Percentiles rank a stretch among this genome's conserved stretches.
phyloP scores from a whole-genome alignment of 2,797 vertebrate species.

The Dendrocincla tyrannina region DNA sequence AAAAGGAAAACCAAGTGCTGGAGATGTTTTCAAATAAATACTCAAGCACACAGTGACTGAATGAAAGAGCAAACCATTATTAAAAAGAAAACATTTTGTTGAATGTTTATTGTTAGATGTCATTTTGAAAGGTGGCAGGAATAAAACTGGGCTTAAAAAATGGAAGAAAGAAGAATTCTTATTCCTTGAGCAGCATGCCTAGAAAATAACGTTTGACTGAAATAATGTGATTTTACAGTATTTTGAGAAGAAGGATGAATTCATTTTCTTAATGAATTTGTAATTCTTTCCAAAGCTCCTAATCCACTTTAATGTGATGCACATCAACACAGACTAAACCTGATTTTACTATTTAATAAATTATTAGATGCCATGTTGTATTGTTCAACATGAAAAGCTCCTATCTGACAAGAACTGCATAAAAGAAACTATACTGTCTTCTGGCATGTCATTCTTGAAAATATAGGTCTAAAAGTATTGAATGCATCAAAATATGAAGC shows the following conservation, averaged over 20 bases:
- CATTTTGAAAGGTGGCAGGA: background rate
- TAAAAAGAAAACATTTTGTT: background rate
- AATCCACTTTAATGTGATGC: background rate
- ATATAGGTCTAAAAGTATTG: background rate
- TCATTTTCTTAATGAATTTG: background rate
- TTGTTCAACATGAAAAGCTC: background rate
- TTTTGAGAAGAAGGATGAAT: background rate
- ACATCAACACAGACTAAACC: background rate
- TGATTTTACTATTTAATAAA: background rate
- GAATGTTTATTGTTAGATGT: background rate
- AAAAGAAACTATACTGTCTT: background rate
- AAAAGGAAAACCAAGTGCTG: background rate
- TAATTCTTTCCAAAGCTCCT: background rate
- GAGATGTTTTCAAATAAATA: background rate
- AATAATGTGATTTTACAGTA: background rate
- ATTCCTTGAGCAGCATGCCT: background rate
- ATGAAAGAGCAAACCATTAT: background rate
- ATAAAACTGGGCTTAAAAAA: background rate
- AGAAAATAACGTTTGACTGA: background rate
- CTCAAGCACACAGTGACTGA: background rate
- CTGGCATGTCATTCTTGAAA: background rate
- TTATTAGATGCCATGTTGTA: background rate
- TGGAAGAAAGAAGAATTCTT: background rate
- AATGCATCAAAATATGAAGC: background rate
- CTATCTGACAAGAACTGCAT: background rate